Conservation (phyloP, 2,888 invertebrate species). For the Alsophila aescularia region DNA sequence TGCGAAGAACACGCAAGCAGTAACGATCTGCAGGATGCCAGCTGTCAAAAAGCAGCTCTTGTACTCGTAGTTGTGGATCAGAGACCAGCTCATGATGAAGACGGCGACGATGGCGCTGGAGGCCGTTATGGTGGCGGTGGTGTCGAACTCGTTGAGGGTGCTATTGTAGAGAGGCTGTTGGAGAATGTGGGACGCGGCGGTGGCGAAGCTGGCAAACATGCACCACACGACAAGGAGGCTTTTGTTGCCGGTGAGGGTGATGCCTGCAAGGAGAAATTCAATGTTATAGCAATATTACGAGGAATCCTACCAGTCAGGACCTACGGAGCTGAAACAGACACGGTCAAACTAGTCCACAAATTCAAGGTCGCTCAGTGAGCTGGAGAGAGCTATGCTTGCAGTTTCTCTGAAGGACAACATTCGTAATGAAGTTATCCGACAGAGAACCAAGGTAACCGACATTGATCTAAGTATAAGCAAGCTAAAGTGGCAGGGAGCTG, state of each 20-base stretch:
- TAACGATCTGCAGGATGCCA: constrained; percentile 63
- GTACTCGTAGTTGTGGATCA: constrained; percentile 67
- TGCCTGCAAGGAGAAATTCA: constrained; percentile 56
- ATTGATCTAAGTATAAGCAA: too few species aligned
- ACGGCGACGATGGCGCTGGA: constrained; percentile 70
- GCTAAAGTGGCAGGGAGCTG: too few species aligned
- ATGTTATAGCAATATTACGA: background rate
- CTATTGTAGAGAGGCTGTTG: constrained; percentile 74
- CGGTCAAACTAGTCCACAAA: too few species aligned
- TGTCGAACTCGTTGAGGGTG: constrained; percentile 74
- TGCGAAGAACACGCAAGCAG: constrained; percentile 65
- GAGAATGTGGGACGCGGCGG: constrained; percentile 67
- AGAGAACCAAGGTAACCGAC: too few species aligned
- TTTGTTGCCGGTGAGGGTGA: constrained; percentile 63
- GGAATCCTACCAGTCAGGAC: too few species aligned
- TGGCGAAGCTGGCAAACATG: constrained; percentile 71
- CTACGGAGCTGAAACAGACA: too few species aligned
- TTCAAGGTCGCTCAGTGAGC: too few species aligned
- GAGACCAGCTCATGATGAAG: constrained; percentile 66
- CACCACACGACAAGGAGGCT: constrained; percentile 74
- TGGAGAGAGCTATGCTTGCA: too few species aligned
- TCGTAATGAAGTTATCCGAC: too few species aligned
- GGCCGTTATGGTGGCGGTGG: constrained; percentile 73
- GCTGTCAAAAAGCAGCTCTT: constrained; percentile 71
- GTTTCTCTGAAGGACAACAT: too few species aligned